phyloP scores from a whole-genome alignment of 2,797 vertebrate genomes.

The Acanthurus lineatus region DNA sequence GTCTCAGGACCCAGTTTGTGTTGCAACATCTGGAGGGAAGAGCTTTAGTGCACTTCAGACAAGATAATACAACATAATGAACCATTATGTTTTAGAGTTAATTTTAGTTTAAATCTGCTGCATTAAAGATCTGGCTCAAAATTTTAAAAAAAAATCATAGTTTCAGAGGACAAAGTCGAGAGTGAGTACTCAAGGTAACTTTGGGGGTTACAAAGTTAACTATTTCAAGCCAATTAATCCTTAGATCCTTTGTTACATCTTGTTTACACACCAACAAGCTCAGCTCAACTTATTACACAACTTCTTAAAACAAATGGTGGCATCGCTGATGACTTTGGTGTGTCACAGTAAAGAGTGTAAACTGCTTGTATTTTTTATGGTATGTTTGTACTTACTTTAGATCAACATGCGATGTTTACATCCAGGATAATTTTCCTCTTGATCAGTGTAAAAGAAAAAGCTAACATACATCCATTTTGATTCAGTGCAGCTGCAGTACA shows the following conservation, averaged over 20 bases:
- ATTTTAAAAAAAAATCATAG: neutral
- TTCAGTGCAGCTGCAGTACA: neutral
- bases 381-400: neutral
- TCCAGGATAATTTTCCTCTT: neutral
- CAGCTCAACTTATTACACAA: neutral
- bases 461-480: neutral
- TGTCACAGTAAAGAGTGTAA: neutral
- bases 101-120: neutral
- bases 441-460: neutral
- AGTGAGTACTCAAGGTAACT: neutral
- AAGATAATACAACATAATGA: neutral
- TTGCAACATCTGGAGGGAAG: slow-evolving; percentile 21
- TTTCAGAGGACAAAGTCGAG: neutral
- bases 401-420: neutral
- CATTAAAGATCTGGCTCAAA: neutral
- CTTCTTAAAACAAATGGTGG: slow-evolving; percentile 8
- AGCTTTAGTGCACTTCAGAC: neutral
- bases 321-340: neutral
- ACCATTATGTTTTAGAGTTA: neutral
- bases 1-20: slow-evolving; percentile 14
- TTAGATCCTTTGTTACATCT: neutral
- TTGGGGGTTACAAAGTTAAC: neutral
- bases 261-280: neutral
- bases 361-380: neutral
- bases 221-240: neutral